Percentiles rank a stretch among this genome's conserved stretches.
phyloP scores from a whole-genome alignment of 2,888 invertebrate species.

The Rhimphoctona megacephalus region DNA sequence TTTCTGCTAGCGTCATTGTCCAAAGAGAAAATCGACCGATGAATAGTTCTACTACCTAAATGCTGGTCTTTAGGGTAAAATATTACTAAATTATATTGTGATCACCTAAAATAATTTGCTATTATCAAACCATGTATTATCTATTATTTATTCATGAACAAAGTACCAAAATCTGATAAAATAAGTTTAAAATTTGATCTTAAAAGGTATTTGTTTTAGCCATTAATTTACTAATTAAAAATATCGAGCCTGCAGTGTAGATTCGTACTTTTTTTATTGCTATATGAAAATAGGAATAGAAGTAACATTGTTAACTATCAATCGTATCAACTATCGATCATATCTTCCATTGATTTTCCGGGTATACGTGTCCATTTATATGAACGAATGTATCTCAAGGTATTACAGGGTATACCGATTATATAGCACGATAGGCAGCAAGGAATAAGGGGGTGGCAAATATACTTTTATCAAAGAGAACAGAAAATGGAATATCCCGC shows the following conservation, averaged over 20 bases:
- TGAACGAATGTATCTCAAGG: neutral
- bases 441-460: neutral
- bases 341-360: neutral
- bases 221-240: neutral
- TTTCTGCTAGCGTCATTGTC: neutral
- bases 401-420: slow-evolving; percentile 2
- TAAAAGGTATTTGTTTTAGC: neutral
- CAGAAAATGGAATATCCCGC: slow-evolving; percentile 37
- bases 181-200: neutral
- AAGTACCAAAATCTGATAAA: neutral
- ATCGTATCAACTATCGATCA: neutral
- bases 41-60: neutral
- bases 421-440: neutral
- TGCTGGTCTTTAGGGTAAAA: neutral
- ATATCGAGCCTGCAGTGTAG: neutral
- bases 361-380: neutral
- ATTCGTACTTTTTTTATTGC: neutral
- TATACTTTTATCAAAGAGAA: slow-evolving; percentile 45
- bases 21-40: neutral
- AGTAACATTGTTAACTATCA: no score
- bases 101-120: no score
- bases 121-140: no score
- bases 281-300: neutral
- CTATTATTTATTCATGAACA: no score
- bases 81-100: neutral